Percentiles rank a stretch among this genome's conserved stretches.
Evolutionary conservation across 2,888 invertebrate species (phyloP).

Genomic region (Hypolimnas misippus): DNA sequence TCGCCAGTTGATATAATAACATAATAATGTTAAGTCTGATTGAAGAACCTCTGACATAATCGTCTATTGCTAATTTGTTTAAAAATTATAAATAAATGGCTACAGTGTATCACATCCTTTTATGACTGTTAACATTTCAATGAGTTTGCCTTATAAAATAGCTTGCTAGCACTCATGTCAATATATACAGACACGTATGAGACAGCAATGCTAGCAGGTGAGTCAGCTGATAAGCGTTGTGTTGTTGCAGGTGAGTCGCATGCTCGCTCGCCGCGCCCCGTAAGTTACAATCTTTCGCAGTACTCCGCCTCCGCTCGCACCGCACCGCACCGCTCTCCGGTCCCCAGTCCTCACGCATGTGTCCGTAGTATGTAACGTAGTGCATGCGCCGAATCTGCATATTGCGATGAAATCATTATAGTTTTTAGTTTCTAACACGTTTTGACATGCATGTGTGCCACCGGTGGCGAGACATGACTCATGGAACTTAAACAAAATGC

Average conservation of each 20-base stretch:
- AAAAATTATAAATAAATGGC: too few relatives aligned
- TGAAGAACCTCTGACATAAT: too few relatives aligned
- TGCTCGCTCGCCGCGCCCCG: constrained; percentile 64
- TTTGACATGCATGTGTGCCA: background rate
- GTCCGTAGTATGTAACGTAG: background rate
- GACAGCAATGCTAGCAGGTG: too few relatives aligned
- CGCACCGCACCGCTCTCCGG: constrained; percentile 4
- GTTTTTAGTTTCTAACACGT: background rate
- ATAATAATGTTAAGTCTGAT: too few relatives aligned
- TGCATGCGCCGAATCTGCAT: background rate
- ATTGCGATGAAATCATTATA: background rate
- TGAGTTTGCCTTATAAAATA: too few relatives aligned
- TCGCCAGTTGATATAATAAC: too few relatives aligned
- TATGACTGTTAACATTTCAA: too few relatives aligned
- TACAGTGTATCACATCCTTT: too few relatives aligned
- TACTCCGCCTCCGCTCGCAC: constrained; percentile 3
- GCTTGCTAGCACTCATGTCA: too few relatives aligned
- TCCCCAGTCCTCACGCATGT: background rate
- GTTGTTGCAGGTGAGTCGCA: constrained; percentile 72
- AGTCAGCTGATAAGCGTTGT: constrained; percentile 30
- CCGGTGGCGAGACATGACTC: background rate
- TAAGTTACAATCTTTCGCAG: constrained; percentile 54
- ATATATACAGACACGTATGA: too few relatives aligned
- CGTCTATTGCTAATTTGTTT: too few relatives aligned
- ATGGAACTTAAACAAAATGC: background rate